These are phyloP conservation scores for Oenanthe melanoleuca DNA, from an alignment of 2,113 vertebrate genomes.

Conservation along the genomic window DNA sequence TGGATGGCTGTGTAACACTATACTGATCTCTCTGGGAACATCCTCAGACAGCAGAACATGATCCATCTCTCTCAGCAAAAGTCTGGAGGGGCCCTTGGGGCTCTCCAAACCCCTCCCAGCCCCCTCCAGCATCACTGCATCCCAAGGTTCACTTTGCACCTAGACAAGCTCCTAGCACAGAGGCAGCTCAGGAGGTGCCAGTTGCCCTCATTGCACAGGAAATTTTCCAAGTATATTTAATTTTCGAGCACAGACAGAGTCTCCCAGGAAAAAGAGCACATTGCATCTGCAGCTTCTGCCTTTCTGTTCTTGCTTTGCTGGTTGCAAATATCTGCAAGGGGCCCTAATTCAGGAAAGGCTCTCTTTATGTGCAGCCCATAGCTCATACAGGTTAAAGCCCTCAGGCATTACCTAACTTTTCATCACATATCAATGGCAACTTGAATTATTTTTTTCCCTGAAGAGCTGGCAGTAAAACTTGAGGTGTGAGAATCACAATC, in stretches of 20 bases:
- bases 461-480: background rate
- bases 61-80: background rate
- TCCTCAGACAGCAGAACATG: background rate
- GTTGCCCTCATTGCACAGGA: background rate
- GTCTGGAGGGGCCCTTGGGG: background rate
- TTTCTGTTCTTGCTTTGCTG: background rate
- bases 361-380: background rate
- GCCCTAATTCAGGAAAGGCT: background rate
- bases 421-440: background rate
- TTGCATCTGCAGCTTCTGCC: background rate
- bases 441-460: background rate
- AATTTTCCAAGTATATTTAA: background rate
- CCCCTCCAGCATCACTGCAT: accelerated
- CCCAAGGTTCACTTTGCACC: background rate
- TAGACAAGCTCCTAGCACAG: background rate
- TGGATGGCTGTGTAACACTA: background rate
- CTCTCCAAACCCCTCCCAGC: background rate
- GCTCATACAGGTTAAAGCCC: background rate
- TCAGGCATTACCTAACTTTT: background rate
- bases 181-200: background rate
- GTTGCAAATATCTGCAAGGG: background rate
- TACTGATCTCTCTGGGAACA: background rate
- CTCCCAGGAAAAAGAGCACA: background rate
- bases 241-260: background rate
- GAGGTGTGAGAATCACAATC: background rate